A percentile compares a stretch with the other conserved stretches of the same genome.
Conservation (phyloP, 2,113 vertebrate genomes). For the Oreochromis spilurus region DNA sequence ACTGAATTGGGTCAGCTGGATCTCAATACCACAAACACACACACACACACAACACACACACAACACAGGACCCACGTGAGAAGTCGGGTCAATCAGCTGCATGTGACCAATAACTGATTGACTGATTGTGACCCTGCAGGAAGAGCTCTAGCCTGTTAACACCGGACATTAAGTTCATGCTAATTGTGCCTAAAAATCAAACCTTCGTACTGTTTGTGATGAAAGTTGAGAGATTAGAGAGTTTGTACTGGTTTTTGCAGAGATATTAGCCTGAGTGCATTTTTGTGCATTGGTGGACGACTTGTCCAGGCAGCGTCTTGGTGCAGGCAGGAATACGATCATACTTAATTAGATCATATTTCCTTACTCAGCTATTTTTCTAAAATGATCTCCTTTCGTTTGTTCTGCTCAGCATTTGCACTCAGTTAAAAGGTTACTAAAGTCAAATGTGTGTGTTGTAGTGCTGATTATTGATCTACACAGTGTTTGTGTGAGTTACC, state of each 20-base stretch:
- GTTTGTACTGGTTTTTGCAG: too few relatives aligned
- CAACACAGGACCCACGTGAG: neutral
- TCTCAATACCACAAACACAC: neutral
- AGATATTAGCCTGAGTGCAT: neutral
- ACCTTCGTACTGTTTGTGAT: fast-evolving
- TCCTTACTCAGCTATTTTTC: neutral
- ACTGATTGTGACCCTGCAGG: neutral
- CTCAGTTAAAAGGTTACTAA: neutral
- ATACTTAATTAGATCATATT: neutral
- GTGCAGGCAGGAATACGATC: neutral
- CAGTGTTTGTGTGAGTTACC: neutral
- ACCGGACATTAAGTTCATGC: neutral
- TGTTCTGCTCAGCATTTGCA: neutral
- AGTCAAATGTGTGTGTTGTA: neutral
- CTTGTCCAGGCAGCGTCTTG: neutral
- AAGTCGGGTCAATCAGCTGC: neutral
- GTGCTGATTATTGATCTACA: neutral
- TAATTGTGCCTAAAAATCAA: neutral
- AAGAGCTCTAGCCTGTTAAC: neutral
- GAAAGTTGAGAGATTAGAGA: neutral
- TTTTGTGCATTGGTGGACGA: neutral
- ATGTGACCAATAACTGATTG: conserved; percentile 9
- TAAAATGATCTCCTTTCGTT: neutral
- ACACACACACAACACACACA: neutral
- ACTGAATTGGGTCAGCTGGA: conserved; percentile 9